These are phyloP conservation scores for Pachycephala philippinensis DNA, from an alignment of 2,113 vertebrate genomes.

Conservation along the genomic window DNA sequence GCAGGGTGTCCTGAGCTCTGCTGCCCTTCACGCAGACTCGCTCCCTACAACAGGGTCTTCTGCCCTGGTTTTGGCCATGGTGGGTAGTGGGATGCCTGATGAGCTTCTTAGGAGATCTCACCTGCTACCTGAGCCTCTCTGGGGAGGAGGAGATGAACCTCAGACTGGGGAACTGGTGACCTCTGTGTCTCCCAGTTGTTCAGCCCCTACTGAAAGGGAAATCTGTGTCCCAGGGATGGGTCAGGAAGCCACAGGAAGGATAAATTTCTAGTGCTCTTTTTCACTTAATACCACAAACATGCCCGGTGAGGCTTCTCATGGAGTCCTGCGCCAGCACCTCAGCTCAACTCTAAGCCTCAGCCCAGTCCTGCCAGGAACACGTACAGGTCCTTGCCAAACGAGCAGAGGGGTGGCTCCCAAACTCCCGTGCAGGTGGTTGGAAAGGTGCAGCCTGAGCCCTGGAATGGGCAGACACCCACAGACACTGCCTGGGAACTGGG, in stretches of 20 bases:
- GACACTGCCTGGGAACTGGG: neutral
- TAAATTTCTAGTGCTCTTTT: neutral
- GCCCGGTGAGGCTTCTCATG: neutral
- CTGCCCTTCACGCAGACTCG: neutral
- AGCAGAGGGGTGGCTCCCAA: neutral
- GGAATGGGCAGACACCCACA: neutral
- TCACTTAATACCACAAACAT: neutral
- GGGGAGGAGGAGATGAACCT: neutral
- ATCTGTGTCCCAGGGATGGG: neutral
- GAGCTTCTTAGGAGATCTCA: neutral
- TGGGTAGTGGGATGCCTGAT: neutral
- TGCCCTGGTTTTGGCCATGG: neutral
- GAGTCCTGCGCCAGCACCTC: neutral
- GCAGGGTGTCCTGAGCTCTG: neutral
- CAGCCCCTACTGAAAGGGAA: neutral
- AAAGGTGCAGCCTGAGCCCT: neutral
- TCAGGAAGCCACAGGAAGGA: neutral
- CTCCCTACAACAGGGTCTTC: neutral
- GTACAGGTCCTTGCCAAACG: neutral
- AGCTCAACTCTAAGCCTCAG: neutral
- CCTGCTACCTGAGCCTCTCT: neutral
- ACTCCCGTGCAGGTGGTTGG: neutral
- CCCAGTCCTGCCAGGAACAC: neutral
- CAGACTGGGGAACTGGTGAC: rapidly evolving
- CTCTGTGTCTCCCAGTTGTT: neutral